Percentiles rank a stretch among this genome's conserved stretches.
phyloP scores from a whole-genome alignment of 2,888 invertebrate genomes.

The Amphimallon solstitiale region DNA sequence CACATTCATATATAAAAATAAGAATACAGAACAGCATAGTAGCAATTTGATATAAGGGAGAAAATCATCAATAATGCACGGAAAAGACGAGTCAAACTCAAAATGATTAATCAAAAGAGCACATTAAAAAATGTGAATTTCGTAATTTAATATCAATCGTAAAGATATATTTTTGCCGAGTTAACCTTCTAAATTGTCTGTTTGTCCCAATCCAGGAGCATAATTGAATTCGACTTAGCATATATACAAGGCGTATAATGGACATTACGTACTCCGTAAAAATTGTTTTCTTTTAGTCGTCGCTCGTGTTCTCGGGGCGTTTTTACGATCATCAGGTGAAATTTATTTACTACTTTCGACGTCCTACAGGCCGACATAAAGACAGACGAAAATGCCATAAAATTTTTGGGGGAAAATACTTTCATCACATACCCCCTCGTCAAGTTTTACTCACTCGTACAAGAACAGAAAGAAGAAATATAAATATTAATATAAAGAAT shows the following conservation, averaged over 20 bases:
- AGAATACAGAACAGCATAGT: no score
- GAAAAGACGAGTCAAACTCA: no score
- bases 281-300: not conserved
- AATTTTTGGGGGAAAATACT: not conserved
- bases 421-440: not conserved
- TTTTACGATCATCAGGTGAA: slow-evolving; percentile 2
- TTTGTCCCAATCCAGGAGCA: not conserved
- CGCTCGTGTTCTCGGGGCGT: not conserved
- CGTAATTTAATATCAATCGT: no score
- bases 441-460: not conserved
- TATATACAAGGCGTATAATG: not conserved
- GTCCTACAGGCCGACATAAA: no score
- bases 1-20: no score
- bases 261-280: not conserved
- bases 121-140: no score
- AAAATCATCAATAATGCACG: no score
- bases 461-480: slow-evolving; percentile 2
- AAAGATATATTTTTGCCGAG: no score
- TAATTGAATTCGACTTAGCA: not conserved
- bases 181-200: not conserved
- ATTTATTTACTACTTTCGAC: slow-evolving; percentile 3
- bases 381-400: not conserved
- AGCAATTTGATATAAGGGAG: no score
- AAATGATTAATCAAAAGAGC: no score
- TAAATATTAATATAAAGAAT: slow-evolving; percentile 19